Evolutionary conservation across 2,113 vertebrate species (phyloP).

Genomic region (Podilymbus podiceps): DNA sequence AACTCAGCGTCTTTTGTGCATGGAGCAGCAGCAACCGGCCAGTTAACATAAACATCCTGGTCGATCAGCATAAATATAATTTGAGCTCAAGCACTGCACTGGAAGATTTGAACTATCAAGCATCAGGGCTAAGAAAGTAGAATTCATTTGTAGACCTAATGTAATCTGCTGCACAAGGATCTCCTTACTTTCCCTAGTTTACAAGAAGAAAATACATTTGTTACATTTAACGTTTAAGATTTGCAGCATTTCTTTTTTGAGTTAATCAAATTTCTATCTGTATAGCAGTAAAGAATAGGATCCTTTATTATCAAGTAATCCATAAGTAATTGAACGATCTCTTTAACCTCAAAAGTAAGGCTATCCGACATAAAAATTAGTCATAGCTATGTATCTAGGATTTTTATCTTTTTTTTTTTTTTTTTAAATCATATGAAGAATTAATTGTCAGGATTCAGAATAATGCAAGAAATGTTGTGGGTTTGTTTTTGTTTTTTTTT

Average conservation of each 20-base stretch:
- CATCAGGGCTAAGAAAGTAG: neutral
- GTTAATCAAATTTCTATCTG: neutral
- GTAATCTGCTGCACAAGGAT: neutral
- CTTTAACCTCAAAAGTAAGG: neutral
- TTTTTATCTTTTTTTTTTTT: neutral
- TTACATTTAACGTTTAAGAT: neutral
- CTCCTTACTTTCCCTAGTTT: neutral
- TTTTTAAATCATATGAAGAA: neutral
- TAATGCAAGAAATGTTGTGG: neutral
- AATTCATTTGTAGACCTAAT: neutral
- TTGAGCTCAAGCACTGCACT: neutral
- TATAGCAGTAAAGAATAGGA: neutral
- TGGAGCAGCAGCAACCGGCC: neutral
- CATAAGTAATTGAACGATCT: neutral
- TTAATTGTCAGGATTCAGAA: neutral
- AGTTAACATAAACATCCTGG: neutral
- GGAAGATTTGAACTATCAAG: neutral
- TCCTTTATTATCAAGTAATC: neutral
- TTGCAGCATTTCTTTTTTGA: neutral
- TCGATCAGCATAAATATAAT: rapidly evolving
- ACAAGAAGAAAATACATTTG: neutral
- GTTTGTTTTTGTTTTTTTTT: too few relatives aligned
- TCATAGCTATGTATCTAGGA: neutral
- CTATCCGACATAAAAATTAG: neutral
- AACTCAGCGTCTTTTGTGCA: neutral